Conservation (phyloP, 2,888 invertebrate genomes). For the Schrankia costaestrigalis region DNA sequence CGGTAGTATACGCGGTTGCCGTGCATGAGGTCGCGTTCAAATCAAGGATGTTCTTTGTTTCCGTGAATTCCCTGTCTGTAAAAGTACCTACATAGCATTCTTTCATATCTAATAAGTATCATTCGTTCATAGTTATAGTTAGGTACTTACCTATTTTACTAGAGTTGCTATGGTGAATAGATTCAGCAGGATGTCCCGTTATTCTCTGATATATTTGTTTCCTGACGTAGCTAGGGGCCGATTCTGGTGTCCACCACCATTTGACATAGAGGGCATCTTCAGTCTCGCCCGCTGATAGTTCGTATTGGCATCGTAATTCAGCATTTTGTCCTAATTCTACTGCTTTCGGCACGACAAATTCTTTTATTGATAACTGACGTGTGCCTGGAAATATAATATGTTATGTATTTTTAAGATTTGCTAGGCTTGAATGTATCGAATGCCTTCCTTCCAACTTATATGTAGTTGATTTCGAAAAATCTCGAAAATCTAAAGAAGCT, state of each 20-base stretch:
- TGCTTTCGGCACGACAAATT: slow-evolving; percentile 54
- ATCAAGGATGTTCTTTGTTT: no score
- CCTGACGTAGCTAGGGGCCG: slow-evolving; percentile 34
- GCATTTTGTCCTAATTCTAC: slow-evolving; percentile 46
- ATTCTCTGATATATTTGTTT: slow-evolving; percentile 56
- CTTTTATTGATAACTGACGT: slow-evolving; percentile 54
- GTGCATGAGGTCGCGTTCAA: no score
- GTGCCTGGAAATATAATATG: slow-evolving; percentile 45
- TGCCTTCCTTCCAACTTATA: no score
- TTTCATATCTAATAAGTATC: no score
- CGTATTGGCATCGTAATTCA: slow-evolving; percentile 49
- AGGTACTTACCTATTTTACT: slow-evolving; percentile 42
- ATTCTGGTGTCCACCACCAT: slow-evolving; percentile 61
- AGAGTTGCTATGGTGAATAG: slow-evolving; percentile 25
- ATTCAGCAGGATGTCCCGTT: slow-evolving; percentile 29
- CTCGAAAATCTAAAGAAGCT: no score
- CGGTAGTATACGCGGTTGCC: no score
- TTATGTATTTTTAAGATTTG: not conserved
- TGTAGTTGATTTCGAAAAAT: no score
- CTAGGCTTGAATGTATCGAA: not conserved
- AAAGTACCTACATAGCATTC: no score
- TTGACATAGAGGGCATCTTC: slow-evolving; percentile 48
- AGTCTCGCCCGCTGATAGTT: slow-evolving; percentile 31
- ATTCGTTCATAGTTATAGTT: not conserved
- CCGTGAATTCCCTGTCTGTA: no score